Base-by-base conservation (phyloP, 1,140 invertebrate species). In the Drosophila orosa region DNA sequence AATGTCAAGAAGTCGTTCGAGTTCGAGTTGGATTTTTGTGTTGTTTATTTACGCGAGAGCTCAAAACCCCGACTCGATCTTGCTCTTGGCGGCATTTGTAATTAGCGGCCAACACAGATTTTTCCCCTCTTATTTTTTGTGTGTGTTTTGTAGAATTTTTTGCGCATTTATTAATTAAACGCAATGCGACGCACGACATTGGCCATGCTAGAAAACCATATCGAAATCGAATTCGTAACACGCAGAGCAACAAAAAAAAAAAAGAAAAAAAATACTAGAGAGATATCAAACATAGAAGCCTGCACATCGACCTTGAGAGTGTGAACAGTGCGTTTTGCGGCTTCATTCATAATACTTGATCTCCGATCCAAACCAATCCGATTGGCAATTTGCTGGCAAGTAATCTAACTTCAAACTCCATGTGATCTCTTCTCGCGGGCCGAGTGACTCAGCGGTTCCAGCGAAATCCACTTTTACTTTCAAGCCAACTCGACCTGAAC, bases 101-200 rank as follows among this genome's bases (percentile, higher is more conserved):
- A 82, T 82, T 82, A 82, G 80, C 80, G 65, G 72, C 78, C 78
- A 66, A 39, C 50, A 58, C 65, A 33, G 24, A 40, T 56, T 35
- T 67, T 62, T 45, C 44, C 27, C 27, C 50, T 55, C 50, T 55
- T 27, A 39, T 62, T 62, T 58, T 22, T 48, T 25, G 33, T 10
- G 1, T 22, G 22, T 52, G 29, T 54, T 35, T 15, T 27, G 45
- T 15, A 12, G 42, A 57, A 40, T 17, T 62, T 71, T 63, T 82
- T 74, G 62, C 56, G 69, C 79, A 82, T 82, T 82, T 82, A 82
- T 78, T 83, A 83, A 83, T 83, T 83, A 83, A 83, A 82, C 68
- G 62, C 80, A 74, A 50, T 42, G 47, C 54, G 37, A 67, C 79
- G 71, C 69, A 61, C 80, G 80, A 83, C 71, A 83, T 83, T 83